Evolutionary conservation across 2,113 vertebrate species (phyloP), one percentile per base, ranked within the genome.

Genomic region (Hippocampus abdominalis): DNA sequence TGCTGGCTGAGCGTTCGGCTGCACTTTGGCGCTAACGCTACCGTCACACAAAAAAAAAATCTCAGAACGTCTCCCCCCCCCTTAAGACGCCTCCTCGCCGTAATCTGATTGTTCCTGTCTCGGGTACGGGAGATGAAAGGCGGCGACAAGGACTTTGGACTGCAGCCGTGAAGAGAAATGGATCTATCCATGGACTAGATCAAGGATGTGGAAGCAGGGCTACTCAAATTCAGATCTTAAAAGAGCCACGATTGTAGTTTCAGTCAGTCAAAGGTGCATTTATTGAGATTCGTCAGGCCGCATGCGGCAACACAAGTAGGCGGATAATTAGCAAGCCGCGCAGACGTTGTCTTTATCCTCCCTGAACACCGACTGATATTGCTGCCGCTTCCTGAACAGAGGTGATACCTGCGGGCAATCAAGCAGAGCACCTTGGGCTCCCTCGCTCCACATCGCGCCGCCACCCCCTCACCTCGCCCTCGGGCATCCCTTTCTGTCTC

Each of bases 21-120:
- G 54, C 72, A 71, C 25, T 13, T 77, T 72, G 64, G 75, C 76
- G 56, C 56, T 64, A 78, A 77, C 74, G 73, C 70, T 66, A 54
- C 63, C 63, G 51, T 75, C 79, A 81, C 80, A 75, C 57, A 60
- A 60, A 60, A 70, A 72, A 32, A 79, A 80, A 29, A 29, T 3
- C 29, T 3, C 29, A 0, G 76, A 85, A 81, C 70, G 77, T 63
- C 78, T 81, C 29, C 74, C 51, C 29, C 74, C 51, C 68, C 65
- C 39, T 60, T 86, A 79, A 84, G 79, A 77, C 76, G 78, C 73
- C 77, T 78, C 79, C 75, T 76, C 80, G 71, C 65, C 62, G 75
- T 84, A 84, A 86, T 87, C 84, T 79, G 68, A 51, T 73, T 74
- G 70, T 79, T 86, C 75, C 73, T 78, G 77, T 80, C 73, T 81